These are phyloP conservation scores for Xylota sylvarum DNA, from an alignment of 2,888 invertebrate species.

Conservation along the genomic window DNA sequence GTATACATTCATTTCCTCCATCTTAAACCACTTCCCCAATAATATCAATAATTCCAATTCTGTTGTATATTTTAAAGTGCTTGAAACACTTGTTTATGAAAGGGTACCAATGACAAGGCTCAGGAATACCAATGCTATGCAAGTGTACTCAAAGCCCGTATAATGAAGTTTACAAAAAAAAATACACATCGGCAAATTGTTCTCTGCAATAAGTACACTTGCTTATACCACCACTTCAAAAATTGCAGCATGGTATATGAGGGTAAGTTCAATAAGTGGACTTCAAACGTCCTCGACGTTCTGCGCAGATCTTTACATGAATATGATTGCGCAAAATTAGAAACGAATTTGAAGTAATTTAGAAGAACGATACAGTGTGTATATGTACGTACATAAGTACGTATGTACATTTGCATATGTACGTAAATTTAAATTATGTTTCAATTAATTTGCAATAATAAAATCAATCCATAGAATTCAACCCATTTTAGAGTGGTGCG, in stretches of 20 bases:
- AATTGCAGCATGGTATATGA: constrained; percentile 61
- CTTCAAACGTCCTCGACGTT: constrained; percentile 69
- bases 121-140: constrained; percentile 72
- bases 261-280: constrained; percentile 72
- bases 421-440: not conserved
- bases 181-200: constrained; percentile 69
- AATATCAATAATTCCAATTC: constrained; percentile 68
- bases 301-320: constrained; percentile 68
- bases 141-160: constrained; percentile 69
- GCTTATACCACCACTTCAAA: constrained; percentile 73
- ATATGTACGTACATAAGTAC: not conserved
- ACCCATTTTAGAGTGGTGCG: no score
- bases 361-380: constrained; percentile 18
- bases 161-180: constrained; percentile 69
- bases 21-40: constrained; percentile 45
- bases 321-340: constrained; percentile 59
- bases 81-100: constrained; percentile 69
- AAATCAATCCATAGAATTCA: not conserved
- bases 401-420: not conserved
- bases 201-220: constrained; percentile 71
- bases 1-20: not conserved
- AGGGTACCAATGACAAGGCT: constrained; percentile 73
- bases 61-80: constrained; percentile 53
- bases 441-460: constrained; percentile 25
- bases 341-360: constrained; percentile 53